Base-by-base conservation (phyloP, 2,888 invertebrate species). In the Eueremaeus valkanovi region DNA sequence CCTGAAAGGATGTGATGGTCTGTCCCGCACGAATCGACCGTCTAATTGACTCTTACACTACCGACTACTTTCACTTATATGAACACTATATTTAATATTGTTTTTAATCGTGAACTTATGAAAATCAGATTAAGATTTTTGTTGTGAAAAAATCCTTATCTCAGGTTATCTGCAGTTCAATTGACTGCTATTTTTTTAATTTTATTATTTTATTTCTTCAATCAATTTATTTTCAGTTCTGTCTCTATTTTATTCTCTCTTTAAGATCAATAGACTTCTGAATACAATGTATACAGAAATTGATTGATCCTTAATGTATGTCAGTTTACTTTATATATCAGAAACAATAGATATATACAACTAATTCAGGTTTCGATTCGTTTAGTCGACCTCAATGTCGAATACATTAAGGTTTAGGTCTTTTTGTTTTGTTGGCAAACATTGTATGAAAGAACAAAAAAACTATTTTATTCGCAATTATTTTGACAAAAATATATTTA, bases 1-100 rank as follows among this genome's bases (percentile, higher is more conserved):
- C 5, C 21, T 61, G 16, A 61, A 61, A 61, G 61, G 61, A 61
- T 61, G 61, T 61, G 61, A 29, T 61, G 51, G 51, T 51, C 51
- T 51, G 51, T 61, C 29, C 61, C 61, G 61, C 61, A 61, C 61
- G 61, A 61, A 61, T 21, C 13, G 2, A 29, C 61, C 2, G 1
- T 31, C 9, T 61, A 61, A 61, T 61, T 61, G 61, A 33, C 51
- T 61, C 31, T n/a, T 51, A 51, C 55, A 61, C 24, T 61, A 61
- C 61, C 29, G 33, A 31, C 61, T 18, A 31, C 29, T 31, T 31
- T 61, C 61, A 9, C 11, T 61, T 29, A 18, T 21, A 61, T 31
- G 61, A 61, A 61, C 61, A 61, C 31, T 9, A 21, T 21, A 3
- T 24, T 6, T 51, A 21, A 21, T 51, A 21, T 51, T 51, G 51